These are phyloP conservation scores for Steinernema feltiae DNA, from an alignment of 1,140 invertebrate species.

Conservation along the genomic window DNA sequence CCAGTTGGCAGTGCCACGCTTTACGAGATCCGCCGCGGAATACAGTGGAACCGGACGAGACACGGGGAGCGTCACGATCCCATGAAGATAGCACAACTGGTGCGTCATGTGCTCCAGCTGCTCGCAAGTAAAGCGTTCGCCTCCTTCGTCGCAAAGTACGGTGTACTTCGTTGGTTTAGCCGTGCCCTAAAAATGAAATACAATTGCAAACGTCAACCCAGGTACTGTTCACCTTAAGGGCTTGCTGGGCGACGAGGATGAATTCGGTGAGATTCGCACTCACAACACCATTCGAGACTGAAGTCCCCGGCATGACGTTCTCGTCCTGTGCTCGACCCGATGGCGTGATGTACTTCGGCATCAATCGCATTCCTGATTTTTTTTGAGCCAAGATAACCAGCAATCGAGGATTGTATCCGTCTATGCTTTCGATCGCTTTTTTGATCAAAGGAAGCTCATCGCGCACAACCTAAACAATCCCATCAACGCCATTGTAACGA, in stretches of 20 bases:
- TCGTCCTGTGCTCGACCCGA: neutral
- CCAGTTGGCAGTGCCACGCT: conserved; percentile 1
- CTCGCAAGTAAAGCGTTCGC: neutral
- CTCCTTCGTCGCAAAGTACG: neutral
- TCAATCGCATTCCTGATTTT: neutral
- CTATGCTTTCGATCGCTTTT: neutral
- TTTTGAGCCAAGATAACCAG: neutral
- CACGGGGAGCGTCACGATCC: neutral
- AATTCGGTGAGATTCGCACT: neutral
- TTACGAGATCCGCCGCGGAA: neutral
- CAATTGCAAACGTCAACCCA: neutral
- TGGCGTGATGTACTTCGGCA: neutral
- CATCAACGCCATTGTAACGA: neutral
- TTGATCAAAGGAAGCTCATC: neutral
- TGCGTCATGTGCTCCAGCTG: conserved; percentile 6
- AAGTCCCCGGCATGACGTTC: neutral
- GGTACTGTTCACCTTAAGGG: neutral
- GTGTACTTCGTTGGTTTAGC: neutral
- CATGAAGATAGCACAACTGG: neutral
- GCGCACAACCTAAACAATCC: conserved; percentile 14
- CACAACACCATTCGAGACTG: neutral
- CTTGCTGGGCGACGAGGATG: neutral
- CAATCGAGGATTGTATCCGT: neutral
- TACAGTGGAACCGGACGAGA: neutral
- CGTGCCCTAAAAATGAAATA: neutral